Percentiles rank a stretch among this genome's conserved stretches.
Evolutionary conservation across 1,140 invertebrate species (phyloP).

Genomic region (Tenebrio molitor): DNA sequence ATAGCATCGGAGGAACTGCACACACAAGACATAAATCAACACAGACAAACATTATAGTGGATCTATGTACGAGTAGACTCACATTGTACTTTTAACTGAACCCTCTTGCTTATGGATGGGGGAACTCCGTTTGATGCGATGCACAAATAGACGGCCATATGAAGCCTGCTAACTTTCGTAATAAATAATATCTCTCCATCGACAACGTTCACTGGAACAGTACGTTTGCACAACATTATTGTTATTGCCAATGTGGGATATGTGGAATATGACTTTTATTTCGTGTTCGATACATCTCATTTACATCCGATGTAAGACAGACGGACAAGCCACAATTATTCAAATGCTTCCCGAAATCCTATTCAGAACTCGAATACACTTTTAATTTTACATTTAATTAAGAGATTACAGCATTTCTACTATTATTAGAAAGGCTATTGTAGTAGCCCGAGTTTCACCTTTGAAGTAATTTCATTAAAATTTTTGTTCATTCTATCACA

Average conservation of each 20-base stretch:
- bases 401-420: too few relatives aligned
- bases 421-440: too few relatives aligned
- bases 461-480: too few relatives aligned
- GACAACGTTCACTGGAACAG: slow-evolving; percentile 82
- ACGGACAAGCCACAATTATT: too few relatives aligned
- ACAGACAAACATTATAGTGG: slow-evolving; percentile 59
- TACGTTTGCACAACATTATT: slow-evolving; percentile 2
- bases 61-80: slow-evolving; percentile 70
- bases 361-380: too few relatives aligned
- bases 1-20: slow-evolving; percentile 89
- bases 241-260: not conserved
- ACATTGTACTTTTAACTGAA: slow-evolving; percentile 90
- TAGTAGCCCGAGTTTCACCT: too few relatives aligned
- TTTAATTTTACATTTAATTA: too few relatives aligned
- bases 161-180: slow-evolving; percentile 88
- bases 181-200: slow-evolving; percentile 88
- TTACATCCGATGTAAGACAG: too few relatives aligned
- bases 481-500: too few relatives aligned
- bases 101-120: slow-evolving; percentile 87
- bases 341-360: too few relatives aligned
- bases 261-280: not conserved
- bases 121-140: slow-evolving; percentile 90
- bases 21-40: slow-evolving; percentile 49
- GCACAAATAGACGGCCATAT: slow-evolving; percentile 92
- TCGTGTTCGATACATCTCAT: not conserved